phyloP scores from a whole-genome alignment of 2,888 invertebrate genomes.

The Halocaridina rubra region DNA sequence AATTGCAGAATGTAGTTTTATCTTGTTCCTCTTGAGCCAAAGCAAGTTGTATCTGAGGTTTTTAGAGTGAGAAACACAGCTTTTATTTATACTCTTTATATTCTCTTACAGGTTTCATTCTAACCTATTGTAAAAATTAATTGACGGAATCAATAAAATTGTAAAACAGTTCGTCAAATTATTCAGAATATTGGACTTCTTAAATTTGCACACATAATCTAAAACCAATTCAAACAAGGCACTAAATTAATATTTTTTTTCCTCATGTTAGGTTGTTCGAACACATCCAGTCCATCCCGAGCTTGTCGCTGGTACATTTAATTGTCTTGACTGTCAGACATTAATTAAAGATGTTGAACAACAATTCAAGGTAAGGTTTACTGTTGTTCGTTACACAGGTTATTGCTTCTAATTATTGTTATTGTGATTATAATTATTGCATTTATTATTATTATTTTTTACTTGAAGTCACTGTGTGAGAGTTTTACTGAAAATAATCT shows the following conservation, averaged over 20 bases:
- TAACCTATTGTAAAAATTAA: no score
- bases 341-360: slow-evolving; percentile 94
- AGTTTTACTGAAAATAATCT: no score
- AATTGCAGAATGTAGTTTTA: no score
- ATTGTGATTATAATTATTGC: not conserved
- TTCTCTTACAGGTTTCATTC: not conserved
- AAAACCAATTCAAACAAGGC: not conserved
- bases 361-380: slow-evolving; percentile 82
- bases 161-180: no score
- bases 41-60: no score
- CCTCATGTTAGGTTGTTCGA: slow-evolving; percentile 77
- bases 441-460: not conserved
- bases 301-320: slow-evolving; percentile 85
- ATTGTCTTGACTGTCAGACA: slow-evolving; percentile 95
- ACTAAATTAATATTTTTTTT: not conserved
- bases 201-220: not conserved
- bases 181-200: no score
- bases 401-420: not conserved
- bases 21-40: no score
- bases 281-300: slow-evolving; percentile 99
- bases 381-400: no score
- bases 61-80: no score
- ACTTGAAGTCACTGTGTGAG: no score
- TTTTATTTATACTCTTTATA: not conserved
- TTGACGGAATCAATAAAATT: no score